Percentiles rank a stretch among this genome's conserved stretches.
phyloP scores from a whole-genome alignment of 2,797 vertebrate genomes.

The Xenopus petersii region DNA sequence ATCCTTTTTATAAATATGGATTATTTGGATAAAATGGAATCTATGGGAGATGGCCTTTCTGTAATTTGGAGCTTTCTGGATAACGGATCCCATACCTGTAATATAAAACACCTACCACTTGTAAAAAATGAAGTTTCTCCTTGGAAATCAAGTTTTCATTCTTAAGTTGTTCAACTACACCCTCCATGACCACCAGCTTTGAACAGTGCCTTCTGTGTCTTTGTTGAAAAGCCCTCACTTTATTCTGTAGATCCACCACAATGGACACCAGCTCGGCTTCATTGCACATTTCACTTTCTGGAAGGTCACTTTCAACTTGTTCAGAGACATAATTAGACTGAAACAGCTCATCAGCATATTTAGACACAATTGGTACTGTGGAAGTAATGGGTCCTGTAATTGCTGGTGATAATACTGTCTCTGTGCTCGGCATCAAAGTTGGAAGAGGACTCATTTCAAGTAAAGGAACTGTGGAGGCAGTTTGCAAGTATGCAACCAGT shows the following conservation, averaged over 20 bases:
- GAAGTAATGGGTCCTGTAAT: slow-evolving; percentile 70
- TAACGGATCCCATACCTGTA: no score
- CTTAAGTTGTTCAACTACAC: slow-evolving; percentile 66
- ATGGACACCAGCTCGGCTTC: slow-evolving; percentile 66
- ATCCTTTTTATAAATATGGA: no score
- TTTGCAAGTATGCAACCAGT: slow-evolving; percentile 68
- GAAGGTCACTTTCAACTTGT: slow-evolving; percentile 39
- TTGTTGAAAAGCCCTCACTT: slow-evolving; percentile 73
- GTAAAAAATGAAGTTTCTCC: slow-evolving; percentile 63
- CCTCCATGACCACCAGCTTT: slow-evolving; percentile 71
- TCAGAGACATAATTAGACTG: slow-evolving; percentile 20
- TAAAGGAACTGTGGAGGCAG: slow-evolving; percentile 44
- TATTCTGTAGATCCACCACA: slow-evolving; percentile 66
- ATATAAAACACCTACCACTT: slow-evolving; percentile 55
- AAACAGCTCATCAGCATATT: not conserved
- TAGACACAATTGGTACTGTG: slow-evolving; percentile 70
- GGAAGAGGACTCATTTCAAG: not conserved
- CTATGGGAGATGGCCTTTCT: no score
- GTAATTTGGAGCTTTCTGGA: no score
- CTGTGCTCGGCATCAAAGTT: slow-evolving; percentile 49
- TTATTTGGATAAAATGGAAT: no score
- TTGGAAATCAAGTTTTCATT: slow-evolving; percentile 66
- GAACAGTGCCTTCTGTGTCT: slow-evolving; percentile 68
- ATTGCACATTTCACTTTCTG: slow-evolving; percentile 55
- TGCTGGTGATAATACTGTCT: slow-evolving; percentile 62